Evolutionary conservation across 2,888 invertebrate species (phyloP).

Genomic region (Pollenia griseotomentosa): DNA sequence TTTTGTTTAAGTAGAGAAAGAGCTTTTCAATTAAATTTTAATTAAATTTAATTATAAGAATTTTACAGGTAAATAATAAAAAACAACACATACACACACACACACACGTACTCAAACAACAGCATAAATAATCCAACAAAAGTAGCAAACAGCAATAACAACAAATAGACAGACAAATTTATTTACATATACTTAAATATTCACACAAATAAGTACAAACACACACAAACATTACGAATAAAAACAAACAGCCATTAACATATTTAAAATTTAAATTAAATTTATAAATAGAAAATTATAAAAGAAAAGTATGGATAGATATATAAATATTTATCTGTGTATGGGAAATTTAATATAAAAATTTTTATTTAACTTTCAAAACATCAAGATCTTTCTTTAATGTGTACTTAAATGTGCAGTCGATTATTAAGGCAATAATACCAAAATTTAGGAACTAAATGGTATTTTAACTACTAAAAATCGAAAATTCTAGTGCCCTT

Average conservation of each 20-base stretch:
- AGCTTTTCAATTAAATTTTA: constrained; percentile 77
- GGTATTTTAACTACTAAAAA: too few species aligned
- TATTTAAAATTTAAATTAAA: constrained; percentile 65
- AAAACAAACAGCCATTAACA: constrained; percentile 62
- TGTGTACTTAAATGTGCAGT: constrained; percentile 9
- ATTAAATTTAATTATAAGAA: constrained; percentile 77
- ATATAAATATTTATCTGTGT: constrained; percentile 1
- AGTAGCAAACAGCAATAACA: constrained; percentile 48
- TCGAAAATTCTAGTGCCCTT: too few species aligned
- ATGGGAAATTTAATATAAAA: constrained; percentile 17
- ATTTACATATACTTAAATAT: constrained; percentile 54
- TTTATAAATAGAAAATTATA: constrained; percentile 64
- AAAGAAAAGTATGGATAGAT: constrained; percentile 45
- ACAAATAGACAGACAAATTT: constrained; percentile 53
- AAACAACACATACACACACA: constrained; percentile 25
- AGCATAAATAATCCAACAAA: constrained; percentile 43
- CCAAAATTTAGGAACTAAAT: constrained; percentile 8
- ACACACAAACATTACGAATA: background rate
- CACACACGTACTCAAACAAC: constrained; percentile 6
- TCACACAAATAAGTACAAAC: constrained; percentile 34
- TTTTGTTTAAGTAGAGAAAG: constrained; percentile 69
- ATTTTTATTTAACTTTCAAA: constrained; percentile 7
- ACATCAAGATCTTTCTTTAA: constrained; percentile 1
- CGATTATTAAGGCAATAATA: background rate
- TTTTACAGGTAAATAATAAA: constrained; percentile 71